A percentile compares a stretch with the other conserved stretches of the same genome.
Evolutionary conservation across 2,797 vertebrate species (phyloP).

Genomic region (Selene dorsalis): DNA sequence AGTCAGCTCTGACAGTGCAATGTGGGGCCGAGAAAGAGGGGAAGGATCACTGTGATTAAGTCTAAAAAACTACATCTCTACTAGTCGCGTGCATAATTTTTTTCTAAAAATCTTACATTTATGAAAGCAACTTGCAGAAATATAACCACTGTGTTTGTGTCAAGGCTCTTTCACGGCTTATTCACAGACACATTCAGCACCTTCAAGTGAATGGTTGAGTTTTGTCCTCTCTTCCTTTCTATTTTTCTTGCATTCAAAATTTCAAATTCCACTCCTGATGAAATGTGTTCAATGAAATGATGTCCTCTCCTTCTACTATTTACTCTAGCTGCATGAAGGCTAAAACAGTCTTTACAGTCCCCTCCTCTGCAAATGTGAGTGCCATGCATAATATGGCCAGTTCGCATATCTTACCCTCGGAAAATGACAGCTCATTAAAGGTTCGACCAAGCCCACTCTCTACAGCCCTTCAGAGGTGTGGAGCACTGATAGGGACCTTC

Average conservation of each 20-base stretch:
- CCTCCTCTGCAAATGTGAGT: constrained; percentile 36
- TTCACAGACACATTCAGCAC: constrained; percentile 8
- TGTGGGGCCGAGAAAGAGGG: constrained; percentile 50
- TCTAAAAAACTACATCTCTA: constrained; percentile 30
- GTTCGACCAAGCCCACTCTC: constrained; percentile 67
- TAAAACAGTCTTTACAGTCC: constrained; percentile 22
- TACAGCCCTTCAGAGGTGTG: constrained; percentile 61
- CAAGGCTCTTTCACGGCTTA: constrained; percentile 9
- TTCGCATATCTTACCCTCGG: constrained; percentile 65
- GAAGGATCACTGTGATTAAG: constrained; percentile 45
- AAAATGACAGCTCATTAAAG: constrained; percentile 81
- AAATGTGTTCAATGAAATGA: constrained; percentile 14
- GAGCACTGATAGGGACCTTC: constrained; percentile 61
- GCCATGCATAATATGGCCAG: constrained; percentile 63
- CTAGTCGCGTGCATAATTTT: constrained; percentile 1
- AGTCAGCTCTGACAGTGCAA: constrained; percentile 70
- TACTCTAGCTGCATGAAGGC: constrained; percentile 13
- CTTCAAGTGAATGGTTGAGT: not conserved
- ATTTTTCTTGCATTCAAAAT: constrained; percentile 22
- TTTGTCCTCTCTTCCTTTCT: not conserved
- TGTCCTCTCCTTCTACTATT: constrained; percentile 11
- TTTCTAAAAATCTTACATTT: not conserved
- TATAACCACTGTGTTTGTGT: constrained; percentile 8
- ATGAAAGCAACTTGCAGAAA: constrained; percentile 10
- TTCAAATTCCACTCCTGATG: constrained; percentile 14